Percentiles rank a stretch among this genome's conserved stretches.
Evolutionary conservation across 2,888 invertebrate species (phyloP).

Genomic region (Eilema sororculum): DNA sequence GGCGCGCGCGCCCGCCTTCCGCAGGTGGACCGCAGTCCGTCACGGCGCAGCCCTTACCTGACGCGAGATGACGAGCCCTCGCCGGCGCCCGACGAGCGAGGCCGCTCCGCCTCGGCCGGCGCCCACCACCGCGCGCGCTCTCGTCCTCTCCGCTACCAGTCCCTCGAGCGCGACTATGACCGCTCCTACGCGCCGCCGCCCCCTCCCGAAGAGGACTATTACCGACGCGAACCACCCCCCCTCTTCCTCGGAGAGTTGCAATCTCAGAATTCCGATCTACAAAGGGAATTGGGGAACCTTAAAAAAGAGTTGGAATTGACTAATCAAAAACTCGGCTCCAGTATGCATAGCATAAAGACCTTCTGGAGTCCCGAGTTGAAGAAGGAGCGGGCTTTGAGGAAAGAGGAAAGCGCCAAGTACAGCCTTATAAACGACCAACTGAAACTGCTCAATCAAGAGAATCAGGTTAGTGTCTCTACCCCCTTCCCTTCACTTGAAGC

Average conservation of each 20-base stretch:
- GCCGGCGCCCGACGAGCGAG: slow-evolving; percentile 94
- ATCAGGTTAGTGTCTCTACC: slow-evolving; percentile 92
- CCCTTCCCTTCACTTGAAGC: not conserved
- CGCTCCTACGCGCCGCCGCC: slow-evolving; percentile 96
- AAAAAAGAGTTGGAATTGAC: slow-evolving; percentile 98
- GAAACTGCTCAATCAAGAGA: slow-evolving; percentile 97
- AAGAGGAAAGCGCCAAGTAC: slow-evolving; percentile 99
- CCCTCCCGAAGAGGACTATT: slow-evolving; percentile 90
- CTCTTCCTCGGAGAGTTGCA: slow-evolving; percentile 95
- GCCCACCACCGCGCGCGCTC: slow-evolving; percentile 93
- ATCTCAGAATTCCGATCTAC: slow-evolving; percentile 97
- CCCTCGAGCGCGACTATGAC: slow-evolving; percentile 93
- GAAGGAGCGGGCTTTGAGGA: slow-evolving; percentile 97
- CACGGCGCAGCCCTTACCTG: slow-evolving; percentile 93
- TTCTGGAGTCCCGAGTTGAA: slow-evolving; percentile 99
- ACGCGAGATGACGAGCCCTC: slow-evolving; percentile 92
- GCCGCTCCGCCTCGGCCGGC: slow-evolving; percentile 90
- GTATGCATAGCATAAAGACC: slow-evolving; percentile 99
- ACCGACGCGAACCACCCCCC: slow-evolving; percentile 87
- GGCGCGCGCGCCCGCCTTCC: slow-evolving; percentile 90
- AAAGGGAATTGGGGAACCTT: slow-evolving; percentile 94
- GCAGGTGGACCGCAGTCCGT: slow-evolving; percentile 96
- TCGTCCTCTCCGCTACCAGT: slow-evolving; percentile 91
- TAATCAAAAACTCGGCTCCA: slow-evolving; percentile 98
- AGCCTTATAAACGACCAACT: slow-evolving; percentile 98